phyloP scores from a whole-genome alignment of 2,113 vertebrate species.

The Prinia subflava region DNA sequence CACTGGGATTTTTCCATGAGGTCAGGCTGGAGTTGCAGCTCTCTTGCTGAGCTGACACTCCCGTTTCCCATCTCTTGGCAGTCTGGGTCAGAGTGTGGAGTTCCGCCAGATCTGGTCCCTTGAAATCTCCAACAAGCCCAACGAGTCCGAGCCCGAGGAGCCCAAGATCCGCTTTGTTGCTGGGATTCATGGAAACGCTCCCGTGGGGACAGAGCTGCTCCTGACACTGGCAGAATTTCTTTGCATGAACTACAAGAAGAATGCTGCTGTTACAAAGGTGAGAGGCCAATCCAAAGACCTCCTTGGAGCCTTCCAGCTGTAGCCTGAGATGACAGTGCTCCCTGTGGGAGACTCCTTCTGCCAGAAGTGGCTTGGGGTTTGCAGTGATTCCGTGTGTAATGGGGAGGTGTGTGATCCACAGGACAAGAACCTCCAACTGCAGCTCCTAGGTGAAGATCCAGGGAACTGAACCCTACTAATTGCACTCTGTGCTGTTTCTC shows the following conservation, averaged over 20 bases:
- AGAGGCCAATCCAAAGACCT: not conserved
- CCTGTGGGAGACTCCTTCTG: not conserved
- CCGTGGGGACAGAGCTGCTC: conserved; percentile 92
- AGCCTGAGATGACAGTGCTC: not conserved
- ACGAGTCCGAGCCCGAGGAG: conserved; percentile 82
- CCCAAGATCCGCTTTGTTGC: conserved; percentile 94
- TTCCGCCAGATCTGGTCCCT: conserved; percentile 89
- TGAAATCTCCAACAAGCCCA: conserved; percentile 94
- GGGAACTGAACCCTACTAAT: not conserved
- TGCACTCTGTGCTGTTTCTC: not conserved
- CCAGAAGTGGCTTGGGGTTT: not conserved
- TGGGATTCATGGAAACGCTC: conserved; percentile 93
- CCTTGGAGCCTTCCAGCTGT: not conserved
- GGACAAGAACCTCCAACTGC: not conserved
- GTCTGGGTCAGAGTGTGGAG: conserved; percentile 91
- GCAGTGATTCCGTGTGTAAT: fast-evolving
- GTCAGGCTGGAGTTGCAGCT: not conserved
- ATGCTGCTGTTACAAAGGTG: conserved; percentile 87
- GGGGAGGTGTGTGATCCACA: fast-evolving
- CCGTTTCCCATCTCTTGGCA: conserved; percentile 54
- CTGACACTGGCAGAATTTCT: conserved; percentile 90
- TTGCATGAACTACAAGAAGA: conserved; percentile 95
- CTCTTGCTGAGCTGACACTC: not conserved
- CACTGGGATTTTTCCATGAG: fast-evolving
- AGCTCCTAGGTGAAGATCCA: not conserved